A percentile compares a stretch with the other conserved stretches of the same genome.
These are phyloP conservation scores for Patagioenas fasciata DNA, from an alignment of 2,113 vertebrate species.

Conservation along the genomic window DNA sequence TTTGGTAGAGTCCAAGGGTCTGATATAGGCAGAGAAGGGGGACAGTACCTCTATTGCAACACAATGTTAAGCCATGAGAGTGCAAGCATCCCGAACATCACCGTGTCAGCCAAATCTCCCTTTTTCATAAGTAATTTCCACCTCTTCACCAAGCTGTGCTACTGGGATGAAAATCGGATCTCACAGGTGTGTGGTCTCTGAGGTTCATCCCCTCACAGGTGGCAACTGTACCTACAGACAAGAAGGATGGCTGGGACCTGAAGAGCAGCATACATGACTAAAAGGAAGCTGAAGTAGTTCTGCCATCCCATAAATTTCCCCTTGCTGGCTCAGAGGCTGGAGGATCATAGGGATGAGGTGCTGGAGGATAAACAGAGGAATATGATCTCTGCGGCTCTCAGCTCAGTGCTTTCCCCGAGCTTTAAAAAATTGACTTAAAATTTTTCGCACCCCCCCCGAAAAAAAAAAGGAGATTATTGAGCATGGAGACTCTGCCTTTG, in stretches of 20 bases:
- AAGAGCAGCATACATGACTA: neutral
- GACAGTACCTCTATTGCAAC: neutral
- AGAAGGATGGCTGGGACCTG: neutral
- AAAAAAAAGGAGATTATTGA: neutral
- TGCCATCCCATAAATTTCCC: neutral
- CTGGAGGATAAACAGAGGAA: neutral
- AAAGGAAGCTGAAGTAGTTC: neutral
- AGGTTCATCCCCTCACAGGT: neutral
- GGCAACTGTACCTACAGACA: neutral
- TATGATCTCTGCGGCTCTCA: neutral
- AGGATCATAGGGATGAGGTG: neutral
- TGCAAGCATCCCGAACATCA: neutral
- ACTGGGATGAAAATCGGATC: neutral
- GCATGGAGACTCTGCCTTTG: conserved; percentile 21
- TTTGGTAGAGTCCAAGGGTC: neutral
- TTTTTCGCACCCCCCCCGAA: neutral
- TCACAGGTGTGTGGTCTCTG: neutral
- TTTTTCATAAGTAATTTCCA: neutral
- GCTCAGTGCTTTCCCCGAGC: neutral
- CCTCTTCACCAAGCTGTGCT: neutral
- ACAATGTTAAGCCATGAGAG: neutral
- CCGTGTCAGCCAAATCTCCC: neutral
- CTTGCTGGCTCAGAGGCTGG: neutral
- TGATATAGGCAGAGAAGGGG: neutral
- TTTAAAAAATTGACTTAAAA: conserved; percentile 20